These are phyloP conservation scores for Turritopsis rubra DNA, from an alignment of 30 jellyfish, hydroid and myxozoan species.

Conservation along the genomic window DNA sequence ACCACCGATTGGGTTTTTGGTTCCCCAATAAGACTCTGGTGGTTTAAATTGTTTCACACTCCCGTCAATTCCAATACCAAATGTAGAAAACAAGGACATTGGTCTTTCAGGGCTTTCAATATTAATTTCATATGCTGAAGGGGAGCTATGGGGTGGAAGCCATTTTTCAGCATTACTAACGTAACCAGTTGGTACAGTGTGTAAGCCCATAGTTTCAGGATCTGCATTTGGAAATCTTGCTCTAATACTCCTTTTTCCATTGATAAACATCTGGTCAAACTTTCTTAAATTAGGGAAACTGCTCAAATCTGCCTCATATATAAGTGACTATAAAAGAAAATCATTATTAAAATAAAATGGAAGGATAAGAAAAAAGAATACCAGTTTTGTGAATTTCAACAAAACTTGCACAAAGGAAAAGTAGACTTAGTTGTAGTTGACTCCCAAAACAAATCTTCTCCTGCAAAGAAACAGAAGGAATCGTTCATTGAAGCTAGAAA, in stretches of 20 bases:
- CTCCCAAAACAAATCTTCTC: too few relatives aligned
- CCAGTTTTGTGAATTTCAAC: too few relatives aligned
- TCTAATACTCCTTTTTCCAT: conserved; percentile 71
- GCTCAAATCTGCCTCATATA: conserved; percentile 72
- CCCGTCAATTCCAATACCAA: conserved; percentile 77
- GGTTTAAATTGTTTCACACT: conserved; percentile 89
- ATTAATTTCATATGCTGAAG: conserved; percentile 70
- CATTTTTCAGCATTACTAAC: conserved; percentile 67
- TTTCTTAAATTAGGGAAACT: conserved; percentile 31
- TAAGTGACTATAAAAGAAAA: conserved; percentile 41
- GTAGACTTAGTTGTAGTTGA: too few relatives aligned
- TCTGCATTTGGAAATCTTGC: conserved; percentile 97
- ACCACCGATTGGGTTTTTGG: conserved; percentile 69
- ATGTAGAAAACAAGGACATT: conserved; percentile 58
- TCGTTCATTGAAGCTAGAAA: too few relatives aligned
- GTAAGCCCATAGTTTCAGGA: conserved; percentile 90
- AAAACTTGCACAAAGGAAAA: too few relatives aligned
- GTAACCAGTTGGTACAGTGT: conserved; percentile 88
- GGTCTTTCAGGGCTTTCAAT: conserved; percentile 61
- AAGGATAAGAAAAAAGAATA: too few relatives aligned
- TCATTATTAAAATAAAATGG: too few relatives aligned
- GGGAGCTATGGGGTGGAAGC: conserved; percentile 63
- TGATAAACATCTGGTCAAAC: conserved; percentile 65
- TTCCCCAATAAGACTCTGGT: conserved; percentile 97
- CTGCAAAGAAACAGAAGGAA: too few relatives aligned